Conservation (phyloP, 2,888 invertebrate genomes). For the Pteria penguin region DNA sequence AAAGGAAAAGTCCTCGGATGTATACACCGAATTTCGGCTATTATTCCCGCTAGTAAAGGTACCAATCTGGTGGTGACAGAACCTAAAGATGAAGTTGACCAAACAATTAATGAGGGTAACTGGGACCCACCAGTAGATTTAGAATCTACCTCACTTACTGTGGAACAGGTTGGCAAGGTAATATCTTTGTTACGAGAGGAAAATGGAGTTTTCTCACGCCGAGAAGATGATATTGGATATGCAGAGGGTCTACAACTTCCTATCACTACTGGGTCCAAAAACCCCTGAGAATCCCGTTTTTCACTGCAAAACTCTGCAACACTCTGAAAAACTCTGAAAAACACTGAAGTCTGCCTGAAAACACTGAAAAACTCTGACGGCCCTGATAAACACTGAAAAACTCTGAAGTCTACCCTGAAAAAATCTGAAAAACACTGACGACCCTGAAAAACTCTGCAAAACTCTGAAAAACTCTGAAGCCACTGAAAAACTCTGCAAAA, state of each 20-base stretch:
- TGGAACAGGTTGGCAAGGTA: background rate
- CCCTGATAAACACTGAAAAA: too few species aligned
- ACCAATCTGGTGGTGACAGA: background rate
- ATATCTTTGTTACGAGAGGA: background rate
- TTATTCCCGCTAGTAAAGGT: background rate
- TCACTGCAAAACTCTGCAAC: too few species aligned
- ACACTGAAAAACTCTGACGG: too few species aligned
- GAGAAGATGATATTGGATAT: constrained; percentile 40
- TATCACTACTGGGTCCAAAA: too few species aligned
- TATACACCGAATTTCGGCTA: background rate
- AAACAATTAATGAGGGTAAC: background rate
- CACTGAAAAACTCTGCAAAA: too few species aligned
- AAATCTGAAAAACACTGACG: too few species aligned
- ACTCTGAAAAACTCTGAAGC: too few species aligned
- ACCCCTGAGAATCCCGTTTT: too few species aligned
- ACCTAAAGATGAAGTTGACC: background rate
- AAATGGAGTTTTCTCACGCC: background rate
- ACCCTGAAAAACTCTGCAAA: too few species aligned
- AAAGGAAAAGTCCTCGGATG: background rate
- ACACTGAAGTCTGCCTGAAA: too few species aligned
- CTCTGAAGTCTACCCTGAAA: too few species aligned
- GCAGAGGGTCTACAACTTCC: constrained; percentile 43
- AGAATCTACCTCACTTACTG: background rate
- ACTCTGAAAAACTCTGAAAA: too few species aligned
- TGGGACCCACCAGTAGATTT: constrained; percentile 8